Percentiles rank a stretch among this genome's conserved stretches.
phyloP scores from a whole-genome alignment of 2,797 vertebrate species.

The Gallinago solitaria region DNA sequence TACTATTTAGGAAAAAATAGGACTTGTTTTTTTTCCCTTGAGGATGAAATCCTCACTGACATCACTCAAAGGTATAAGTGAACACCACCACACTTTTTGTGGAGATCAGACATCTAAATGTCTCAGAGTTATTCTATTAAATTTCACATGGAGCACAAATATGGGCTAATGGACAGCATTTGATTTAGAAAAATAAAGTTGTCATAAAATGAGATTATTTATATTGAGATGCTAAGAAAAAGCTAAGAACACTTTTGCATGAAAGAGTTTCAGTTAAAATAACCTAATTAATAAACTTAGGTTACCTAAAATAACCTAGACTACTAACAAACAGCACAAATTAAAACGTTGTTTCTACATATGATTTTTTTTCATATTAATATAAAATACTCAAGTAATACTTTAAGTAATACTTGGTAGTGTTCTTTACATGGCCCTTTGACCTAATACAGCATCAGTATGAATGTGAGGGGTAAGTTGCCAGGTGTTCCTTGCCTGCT shows the following conservation, averaged over 20 bases:
- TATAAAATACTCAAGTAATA: background rate
- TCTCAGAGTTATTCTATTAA: background rate
- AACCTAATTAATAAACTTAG: background rate
- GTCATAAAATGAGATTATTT: background rate
- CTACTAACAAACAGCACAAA: background rate
- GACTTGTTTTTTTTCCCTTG: accelerated
- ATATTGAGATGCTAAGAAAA: background rate
- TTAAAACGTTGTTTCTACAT: background rate
- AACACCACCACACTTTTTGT: background rate
- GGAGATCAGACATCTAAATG: background rate
- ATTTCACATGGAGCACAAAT: background rate
- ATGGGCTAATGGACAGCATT: background rate
- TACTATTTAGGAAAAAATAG: background rate
- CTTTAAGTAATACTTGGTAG: background rate
- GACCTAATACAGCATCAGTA: background rate
- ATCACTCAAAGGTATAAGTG: background rate
- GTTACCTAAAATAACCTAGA: background rate
- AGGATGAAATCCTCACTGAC: background rate
- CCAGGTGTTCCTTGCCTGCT: background rate
- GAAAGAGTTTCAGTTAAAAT: background rate
- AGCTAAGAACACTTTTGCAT: background rate
- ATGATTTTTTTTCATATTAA: background rate
- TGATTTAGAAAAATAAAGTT: background rate
- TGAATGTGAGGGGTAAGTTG: background rate
- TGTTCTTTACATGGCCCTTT: background rate